Percentiles rank a stretch among this genome's conserved stretches.
phyloP scores from a whole-genome alignment of 2,888 invertebrate species.

The Orthosia cruda region DNA sequence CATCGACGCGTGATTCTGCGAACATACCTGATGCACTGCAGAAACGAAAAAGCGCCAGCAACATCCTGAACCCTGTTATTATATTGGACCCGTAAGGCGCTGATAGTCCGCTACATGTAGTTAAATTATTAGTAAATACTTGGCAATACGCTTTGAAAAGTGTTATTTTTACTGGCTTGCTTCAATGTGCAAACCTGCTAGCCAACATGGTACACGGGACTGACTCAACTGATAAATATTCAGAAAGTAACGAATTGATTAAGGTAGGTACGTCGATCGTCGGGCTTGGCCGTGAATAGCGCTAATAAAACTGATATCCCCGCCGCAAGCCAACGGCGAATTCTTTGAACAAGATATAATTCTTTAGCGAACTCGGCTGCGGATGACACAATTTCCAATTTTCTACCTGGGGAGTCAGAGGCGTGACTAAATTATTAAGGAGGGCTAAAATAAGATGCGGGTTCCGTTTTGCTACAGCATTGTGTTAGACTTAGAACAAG shows the following conservation, averaged over 20 bases:
- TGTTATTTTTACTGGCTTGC: no score
- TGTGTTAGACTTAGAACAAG: conserved; percentile 85
- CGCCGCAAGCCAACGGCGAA: conserved; percentile 70
- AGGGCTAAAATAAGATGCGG: conserved; percentile 88
- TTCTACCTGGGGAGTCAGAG: conserved; percentile 87
- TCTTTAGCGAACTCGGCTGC: conserved; percentile 81
- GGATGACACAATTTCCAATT: conserved; percentile 90
- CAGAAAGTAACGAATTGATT: conserved; percentile 57
- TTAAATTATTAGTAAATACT: no score
- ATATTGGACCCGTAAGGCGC: no score
- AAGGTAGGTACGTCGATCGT: conserved; percentile 29
- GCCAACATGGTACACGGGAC: no score
- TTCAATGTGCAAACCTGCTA: no score
- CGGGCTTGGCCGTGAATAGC: conserved; percentile 66
- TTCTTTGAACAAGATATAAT: conserved; percentile 82
- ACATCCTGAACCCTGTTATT: no score
- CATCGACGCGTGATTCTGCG: no score
- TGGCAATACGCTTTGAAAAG: no score
- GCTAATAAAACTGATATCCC: conserved; percentile 75
- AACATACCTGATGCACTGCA: no score
- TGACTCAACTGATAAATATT: conserved; percentile 17
- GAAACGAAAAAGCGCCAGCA: no score
- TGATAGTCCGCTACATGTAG: no score
- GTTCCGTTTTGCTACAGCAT: conserved; percentile 86
- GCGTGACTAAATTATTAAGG: conserved; percentile 90